Base-by-base conservation (phyloP, 2,797 vertebrate species). In the Pangasius macronema region DNA sequence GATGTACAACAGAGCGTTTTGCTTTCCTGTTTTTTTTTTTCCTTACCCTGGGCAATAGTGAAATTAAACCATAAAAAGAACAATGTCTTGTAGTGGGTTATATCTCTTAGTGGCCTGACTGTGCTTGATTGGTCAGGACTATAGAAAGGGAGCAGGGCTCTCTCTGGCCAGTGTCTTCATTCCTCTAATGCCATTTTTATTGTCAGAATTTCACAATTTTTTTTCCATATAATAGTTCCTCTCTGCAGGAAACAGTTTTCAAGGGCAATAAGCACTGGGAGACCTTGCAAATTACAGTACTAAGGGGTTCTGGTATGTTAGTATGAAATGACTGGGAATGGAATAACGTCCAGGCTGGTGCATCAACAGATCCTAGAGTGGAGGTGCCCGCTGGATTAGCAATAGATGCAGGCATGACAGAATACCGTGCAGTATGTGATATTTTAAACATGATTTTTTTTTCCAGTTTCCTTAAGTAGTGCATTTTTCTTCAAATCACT, bases 21-120 rank as follows among this genome's bases (percentile, higher is more conserved):
- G 55, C 14, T 46, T 46, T n/a, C 27, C 13, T 33, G 20, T 59
- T 59, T 80, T 57, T 79, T 46, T 8, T 42, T 42, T 36, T 36
- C 36, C 36, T 79, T 39, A 42, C 57, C 57, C 13, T 9, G 2
- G 36, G 57, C 79, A 42, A 27, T 81, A 8, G 24, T n/a, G 57
- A 82, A 82, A 82, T 63, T n/a, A 9, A 63, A 82, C 46, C 24
- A 63, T 82, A n/a, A 27, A 81, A 42, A 59, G 36, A 59, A 80
- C 33, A 80, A 59, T 13, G 10, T 81, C 77, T 42, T 27, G 77
- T 61, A 2, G 7, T 81, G 22, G 13, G 55, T 80, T 22, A 53
- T 1, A 42, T 61, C 24, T 81, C 55, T 61, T 81, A 81, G 36
- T 14, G 36, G 20, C 10, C 33, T 80, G 77, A 53, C 14, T 53